A percentile compares a stretch with the other conserved stretches of the same genome.
Conservation (phyloP, 2,888 invertebrate genomes). For the Sinodicranocentrus sp. region DNA sequence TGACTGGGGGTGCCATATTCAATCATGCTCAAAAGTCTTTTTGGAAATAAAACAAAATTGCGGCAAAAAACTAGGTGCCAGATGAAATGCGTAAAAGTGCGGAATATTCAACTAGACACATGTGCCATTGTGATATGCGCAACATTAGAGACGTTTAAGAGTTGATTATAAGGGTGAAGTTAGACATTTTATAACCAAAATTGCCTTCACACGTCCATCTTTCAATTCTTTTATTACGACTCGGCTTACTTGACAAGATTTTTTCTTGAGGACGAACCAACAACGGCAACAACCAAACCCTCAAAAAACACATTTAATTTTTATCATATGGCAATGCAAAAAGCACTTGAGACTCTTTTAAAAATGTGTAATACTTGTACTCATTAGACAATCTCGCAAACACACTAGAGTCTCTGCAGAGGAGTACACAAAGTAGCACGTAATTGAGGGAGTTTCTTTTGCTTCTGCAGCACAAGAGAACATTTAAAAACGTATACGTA, state of each 20-base stretch:
- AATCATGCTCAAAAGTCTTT: neutral
- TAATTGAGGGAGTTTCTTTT: slow-evolving; percentile 29
- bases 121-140: neutral
- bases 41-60: neutral
- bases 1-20: neutral
- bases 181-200: slow-evolving; percentile 10
- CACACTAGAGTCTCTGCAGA: slow-evolving; percentile 17
- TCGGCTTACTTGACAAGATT: neutral
- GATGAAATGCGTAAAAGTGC: neutral
- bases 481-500: slow-evolving; percentile 16
- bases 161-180: slow-evolving; percentile 3
- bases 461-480: neutral
- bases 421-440: slow-evolving; percentile 20
- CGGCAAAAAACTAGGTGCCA: neutral
- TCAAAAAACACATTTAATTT: slow-evolving; percentile 28
- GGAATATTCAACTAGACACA: neutral
- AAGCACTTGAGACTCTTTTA: slow-evolving; percentile 32
- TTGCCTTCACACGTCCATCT: slow-evolving; percentile 35
- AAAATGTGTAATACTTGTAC: slow-evolving; percentile 13
- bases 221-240: slow-evolving; percentile 21
- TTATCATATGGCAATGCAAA: slow-evolving; percentile 20
- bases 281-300: slow-evolving; percentile 36
- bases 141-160: neutral
- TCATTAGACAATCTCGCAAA: slow-evolving; percentile 40
- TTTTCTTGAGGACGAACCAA: neutral